Conservation (phyloP, 2,888 invertebrate species). For the Tipula vernalis region DNA sequence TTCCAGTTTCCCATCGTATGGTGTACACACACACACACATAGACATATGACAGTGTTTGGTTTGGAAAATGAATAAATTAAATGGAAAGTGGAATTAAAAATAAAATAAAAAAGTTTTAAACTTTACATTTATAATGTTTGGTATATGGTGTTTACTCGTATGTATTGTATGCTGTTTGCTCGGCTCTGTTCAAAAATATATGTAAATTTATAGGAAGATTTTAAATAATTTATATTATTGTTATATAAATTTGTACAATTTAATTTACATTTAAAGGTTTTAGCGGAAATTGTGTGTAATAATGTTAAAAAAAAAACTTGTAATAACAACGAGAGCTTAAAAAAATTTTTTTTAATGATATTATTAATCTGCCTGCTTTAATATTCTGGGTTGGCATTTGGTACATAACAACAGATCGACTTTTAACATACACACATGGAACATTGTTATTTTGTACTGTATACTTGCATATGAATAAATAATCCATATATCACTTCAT, state of each 20-base stretch:
- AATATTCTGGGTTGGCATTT: not conserved
- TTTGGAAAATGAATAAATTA: not conserved
- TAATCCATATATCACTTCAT: not conserved
- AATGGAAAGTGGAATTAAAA: not conserved
- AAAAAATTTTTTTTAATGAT: not conserved
- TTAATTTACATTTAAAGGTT: not conserved
- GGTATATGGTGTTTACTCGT: not conserved
- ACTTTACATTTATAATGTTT: not conserved
- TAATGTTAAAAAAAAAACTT: not conserved
- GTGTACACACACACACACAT: not conserved
- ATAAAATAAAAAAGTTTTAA: not conserved
- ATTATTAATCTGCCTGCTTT: not conserved
- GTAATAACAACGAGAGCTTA: not conserved
- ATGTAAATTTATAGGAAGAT: not conserved
- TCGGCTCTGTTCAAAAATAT: not conserved
- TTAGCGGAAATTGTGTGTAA: not conserved
- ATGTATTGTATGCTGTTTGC: not conserved
- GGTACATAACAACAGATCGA: not conserved
- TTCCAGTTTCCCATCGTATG: not conserved
- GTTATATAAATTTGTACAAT: not conserved
- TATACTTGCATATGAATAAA: not conserved
- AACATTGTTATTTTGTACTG: not conserved
- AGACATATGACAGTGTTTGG: not conserved
- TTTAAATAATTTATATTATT: not conserved
- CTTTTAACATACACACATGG: not conserved